Conservation (phyloP, 2,797 vertebrate genomes). For the Vespertilio murinus region DNA sequence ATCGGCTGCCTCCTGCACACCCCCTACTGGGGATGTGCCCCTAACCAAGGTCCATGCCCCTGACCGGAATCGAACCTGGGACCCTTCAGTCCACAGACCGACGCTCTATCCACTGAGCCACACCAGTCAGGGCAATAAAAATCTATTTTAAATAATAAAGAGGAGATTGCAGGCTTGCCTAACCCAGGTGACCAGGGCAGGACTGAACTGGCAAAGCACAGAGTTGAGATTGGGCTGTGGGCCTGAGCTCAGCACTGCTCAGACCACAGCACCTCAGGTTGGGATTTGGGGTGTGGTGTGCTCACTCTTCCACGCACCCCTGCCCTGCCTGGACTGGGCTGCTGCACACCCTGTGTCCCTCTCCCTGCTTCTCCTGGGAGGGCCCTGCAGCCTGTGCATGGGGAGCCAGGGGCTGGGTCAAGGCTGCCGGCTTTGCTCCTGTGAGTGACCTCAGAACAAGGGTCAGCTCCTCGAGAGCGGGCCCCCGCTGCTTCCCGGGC, state of each 20-base stretch:
- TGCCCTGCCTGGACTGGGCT: too few species aligned
- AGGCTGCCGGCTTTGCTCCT: background rate
- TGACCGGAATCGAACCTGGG: too few species aligned
- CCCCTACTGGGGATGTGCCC: too few species aligned
- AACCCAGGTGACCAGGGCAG: background rate
- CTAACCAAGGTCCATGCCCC: too few species aligned
- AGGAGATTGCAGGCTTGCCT: background rate
- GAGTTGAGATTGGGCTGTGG: background rate
- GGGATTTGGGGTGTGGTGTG: background rate
- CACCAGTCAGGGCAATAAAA: too few species aligned
- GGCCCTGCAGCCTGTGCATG: background rate
- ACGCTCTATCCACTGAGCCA: too few species aligned
- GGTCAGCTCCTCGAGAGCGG: background rate
- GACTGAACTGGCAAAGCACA: background rate
- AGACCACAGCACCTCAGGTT: background rate
- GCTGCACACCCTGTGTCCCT: too few species aligned
- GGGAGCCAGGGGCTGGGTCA: background rate
- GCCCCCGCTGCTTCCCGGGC: background rate
- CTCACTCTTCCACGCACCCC: background rate
- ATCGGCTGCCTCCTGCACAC: too few species aligned
- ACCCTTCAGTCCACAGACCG: too few species aligned
- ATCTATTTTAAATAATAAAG: background rate
- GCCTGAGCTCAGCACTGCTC: background rate
- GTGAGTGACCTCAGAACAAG: background rate
- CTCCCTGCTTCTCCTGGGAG: background rate